These are phyloP conservation scores for Drosophila yakuba DNA, from an alignment of 1,140 invertebrate species.

Conservation along the genomic window DNA sequence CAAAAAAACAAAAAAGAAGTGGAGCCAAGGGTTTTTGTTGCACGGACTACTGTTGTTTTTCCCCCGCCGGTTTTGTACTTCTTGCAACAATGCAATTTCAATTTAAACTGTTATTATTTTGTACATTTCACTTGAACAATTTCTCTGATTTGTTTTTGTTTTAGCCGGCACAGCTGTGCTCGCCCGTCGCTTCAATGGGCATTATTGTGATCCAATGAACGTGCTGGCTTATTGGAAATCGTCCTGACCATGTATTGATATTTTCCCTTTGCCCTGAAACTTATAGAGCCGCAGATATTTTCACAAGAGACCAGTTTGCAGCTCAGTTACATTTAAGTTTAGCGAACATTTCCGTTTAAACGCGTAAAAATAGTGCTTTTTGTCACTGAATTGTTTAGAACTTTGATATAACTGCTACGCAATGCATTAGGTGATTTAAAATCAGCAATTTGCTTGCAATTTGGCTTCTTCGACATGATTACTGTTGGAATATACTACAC, in stretches of 20 bases:
- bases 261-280: neutral
- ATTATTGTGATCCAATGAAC: neutral
- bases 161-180: constrained; percentile 14
- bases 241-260: neutral
- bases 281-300: neutral
- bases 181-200: constrained; percentile 7
- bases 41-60: constrained; percentile 18
- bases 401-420: constrained; percentile 18
- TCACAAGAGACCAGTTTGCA: neutral
- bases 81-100: constrained; percentile 47
- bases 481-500: neutral
- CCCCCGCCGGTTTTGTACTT: constrained; percentile 18
- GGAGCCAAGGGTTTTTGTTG: constrained; percentile 14
- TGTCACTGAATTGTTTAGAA: neutral
- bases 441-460: neutral
- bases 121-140: constrained; percentile 33
- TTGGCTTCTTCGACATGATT: neutral
- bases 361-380: too few species aligned
- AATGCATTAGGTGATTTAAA: neutral
- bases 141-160: constrained; percentile 28
- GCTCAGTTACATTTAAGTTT: neutral
- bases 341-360: neutral
- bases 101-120: constrained; percentile 52
- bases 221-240: constrained; percentile 8
- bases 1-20: constrained; percentile 4